Evolutionary conservation across 2,113 vertebrate genomes (phyloP).

Genomic region (Pelusios castaneus): DNA sequence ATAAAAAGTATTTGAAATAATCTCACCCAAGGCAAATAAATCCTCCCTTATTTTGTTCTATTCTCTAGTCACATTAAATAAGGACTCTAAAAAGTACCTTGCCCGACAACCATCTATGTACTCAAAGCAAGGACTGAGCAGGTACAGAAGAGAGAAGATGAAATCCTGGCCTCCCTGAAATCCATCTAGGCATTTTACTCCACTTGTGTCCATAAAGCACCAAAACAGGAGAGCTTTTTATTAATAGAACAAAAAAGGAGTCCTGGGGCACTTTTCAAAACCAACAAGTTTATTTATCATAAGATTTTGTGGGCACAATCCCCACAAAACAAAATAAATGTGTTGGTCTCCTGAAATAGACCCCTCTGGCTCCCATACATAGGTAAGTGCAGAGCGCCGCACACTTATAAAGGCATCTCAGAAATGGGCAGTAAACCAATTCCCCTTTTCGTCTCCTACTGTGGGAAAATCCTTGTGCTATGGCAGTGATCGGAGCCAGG

Average conservation of each 20-base stretch:
- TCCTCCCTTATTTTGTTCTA: background rate
- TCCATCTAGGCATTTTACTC: background rate
- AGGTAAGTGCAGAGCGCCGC: background rate
- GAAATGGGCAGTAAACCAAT: background rate
- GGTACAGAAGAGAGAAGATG: accelerated
- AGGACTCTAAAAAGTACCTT: no score
- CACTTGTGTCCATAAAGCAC: background rate
- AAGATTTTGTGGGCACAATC: no score
- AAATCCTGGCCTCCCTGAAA: background rate
- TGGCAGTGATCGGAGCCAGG: background rate
- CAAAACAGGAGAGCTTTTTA: background rate
- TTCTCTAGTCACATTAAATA: background rate
- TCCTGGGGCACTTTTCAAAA: no score
- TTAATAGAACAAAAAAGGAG: background rate
- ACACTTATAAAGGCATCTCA: background rate
- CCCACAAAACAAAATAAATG: no score
- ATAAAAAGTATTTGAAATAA: background rate
- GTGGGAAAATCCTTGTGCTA: background rate
- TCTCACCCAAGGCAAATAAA: background rate
- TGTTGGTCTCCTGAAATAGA: no score
- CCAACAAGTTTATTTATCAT: no score
- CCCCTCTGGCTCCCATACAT: no score
- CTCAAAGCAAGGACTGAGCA: background rate
- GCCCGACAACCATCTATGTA: background rate
- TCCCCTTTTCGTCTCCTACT: background rate